Evolutionary conservation across 1,140 invertebrate species (phyloP).

Genomic region (Tetramorium parvispinum): DNA sequence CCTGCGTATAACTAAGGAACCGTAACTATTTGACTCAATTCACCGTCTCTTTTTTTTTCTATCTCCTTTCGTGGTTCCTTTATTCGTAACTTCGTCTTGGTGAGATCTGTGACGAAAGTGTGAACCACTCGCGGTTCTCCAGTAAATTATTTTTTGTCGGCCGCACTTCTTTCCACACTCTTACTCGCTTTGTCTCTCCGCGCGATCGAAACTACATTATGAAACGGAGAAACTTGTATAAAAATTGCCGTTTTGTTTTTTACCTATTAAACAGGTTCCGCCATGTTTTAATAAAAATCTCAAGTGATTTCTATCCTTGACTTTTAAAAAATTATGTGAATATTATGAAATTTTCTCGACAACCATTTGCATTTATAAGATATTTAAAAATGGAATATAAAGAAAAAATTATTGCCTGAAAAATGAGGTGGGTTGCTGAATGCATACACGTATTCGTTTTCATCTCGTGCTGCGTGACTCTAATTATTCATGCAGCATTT

Average conservation of each 20-base stretch:
- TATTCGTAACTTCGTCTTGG: conserved; percentile 61
- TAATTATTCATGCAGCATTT: background rate
- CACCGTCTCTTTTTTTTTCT: conserved; percentile 56
- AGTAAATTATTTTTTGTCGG: conserved; percentile 31
- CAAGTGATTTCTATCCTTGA: conserved; percentile 25
- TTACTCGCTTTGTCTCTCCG: conserved; percentile 22
- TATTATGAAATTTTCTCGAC: conserved; percentile 15
- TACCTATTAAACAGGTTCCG: background rate
- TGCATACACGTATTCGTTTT: background rate
- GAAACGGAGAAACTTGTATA: conserved; percentile 20
- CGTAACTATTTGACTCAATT: conserved; percentile 74
- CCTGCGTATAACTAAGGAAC: conserved; percentile 54
- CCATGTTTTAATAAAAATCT: conserved; percentile 17
- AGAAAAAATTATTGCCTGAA: background rate
- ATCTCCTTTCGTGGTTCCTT: conserved; percentile 33
- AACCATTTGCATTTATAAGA: conserved; percentile 23
- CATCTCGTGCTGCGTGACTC: background rate
- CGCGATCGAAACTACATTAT: conserved; percentile 12
- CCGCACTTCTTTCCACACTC: background rate
- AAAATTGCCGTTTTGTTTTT: background rate
- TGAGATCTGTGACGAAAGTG: conserved; percentile 71
- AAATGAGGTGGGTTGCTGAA: background rate
- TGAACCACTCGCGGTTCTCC: conserved; percentile 1
- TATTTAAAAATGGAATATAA: background rate
- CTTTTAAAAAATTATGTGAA: conserved; percentile 24